phyloP scores from a whole-genome alignment of 2,113 vertebrate genomes.

The Myxocyprinus asiaticus region DNA sequence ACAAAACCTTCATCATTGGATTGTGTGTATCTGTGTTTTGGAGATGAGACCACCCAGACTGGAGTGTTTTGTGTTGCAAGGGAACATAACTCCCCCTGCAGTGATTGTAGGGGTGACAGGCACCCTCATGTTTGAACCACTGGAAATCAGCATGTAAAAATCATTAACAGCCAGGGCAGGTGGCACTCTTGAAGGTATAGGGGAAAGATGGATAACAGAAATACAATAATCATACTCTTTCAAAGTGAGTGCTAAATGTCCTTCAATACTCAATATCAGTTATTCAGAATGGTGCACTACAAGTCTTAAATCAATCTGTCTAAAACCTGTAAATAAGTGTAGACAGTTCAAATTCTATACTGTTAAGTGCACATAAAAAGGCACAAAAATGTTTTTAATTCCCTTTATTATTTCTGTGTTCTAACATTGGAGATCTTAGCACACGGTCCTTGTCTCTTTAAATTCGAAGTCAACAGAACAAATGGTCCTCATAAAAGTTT shows the following conservation, averaged over 20 bases:
- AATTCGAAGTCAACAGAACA: conserved; percentile 49
- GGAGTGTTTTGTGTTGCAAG: conserved; percentile 65
- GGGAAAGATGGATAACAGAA: conserved; percentile 55
- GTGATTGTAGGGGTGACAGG: conserved; percentile 56
- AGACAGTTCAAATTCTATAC: background rate
- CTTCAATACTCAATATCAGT: background rate
- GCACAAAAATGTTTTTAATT: too few species aligned
- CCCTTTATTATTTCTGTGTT: conserved; percentile 16
- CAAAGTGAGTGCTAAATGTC: background rate
- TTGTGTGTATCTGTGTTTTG: conserved; percentile 48
- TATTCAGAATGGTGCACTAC: conserved; percentile 3
- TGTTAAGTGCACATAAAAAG: background rate
- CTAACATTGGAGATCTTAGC: conserved; percentile 25
- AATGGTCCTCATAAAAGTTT: conserved; percentile 59
- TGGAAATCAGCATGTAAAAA: conserved; percentile 69
- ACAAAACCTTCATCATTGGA: conserved; percentile 8
- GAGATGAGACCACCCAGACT: conserved; percentile 67
- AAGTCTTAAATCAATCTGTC: background rate
- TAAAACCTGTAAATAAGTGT: background rate
- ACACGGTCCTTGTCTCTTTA: conserved; percentile 49
- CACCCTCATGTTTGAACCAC: conserved; percentile 61
- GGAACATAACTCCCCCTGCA: conserved; percentile 63
- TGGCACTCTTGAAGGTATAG: conserved; percentile 46
- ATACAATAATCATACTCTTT: conserved; percentile 2
- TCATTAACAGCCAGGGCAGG: conserved; percentile 59